phyloP scores from a whole-genome alignment of 64 coral and sea anemone species.

The Montipora cactus region DNA sequence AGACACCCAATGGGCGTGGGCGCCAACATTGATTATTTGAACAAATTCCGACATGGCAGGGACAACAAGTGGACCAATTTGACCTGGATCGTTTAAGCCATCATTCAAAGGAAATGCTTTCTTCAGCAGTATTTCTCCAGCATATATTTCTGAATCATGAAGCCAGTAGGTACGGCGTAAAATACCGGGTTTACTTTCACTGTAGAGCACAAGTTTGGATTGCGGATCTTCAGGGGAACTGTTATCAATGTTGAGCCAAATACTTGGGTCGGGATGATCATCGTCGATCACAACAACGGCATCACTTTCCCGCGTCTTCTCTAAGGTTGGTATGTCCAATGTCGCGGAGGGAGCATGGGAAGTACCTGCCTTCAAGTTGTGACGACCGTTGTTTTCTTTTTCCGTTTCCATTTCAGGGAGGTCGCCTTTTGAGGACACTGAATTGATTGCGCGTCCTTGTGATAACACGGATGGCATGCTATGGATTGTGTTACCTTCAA shows the following conservation, averaged over 20 bases:
- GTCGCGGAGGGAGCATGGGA: too few species aligned
- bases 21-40: too few species aligned
- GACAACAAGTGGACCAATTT: background rate
- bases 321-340: too few species aligned
- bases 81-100: conserved; percentile 10
- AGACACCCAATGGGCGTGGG: too few species aligned
- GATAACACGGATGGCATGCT: background rate
- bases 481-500: background rate
- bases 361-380: too few species aligned
- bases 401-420: too few species aligned
- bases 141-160: conserved; percentile 57
- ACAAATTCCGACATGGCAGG: too few species aligned
- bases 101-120: conserved; percentile 36
- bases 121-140: conserved; percentile 7
- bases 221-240: background rate
- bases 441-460: background rate
- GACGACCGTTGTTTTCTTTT: too few species aligned
- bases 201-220: conserved; percentile 36
- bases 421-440: too few species aligned
- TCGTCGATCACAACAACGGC: conserved; percentile 37
- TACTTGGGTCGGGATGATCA: conserved; percentile 34
- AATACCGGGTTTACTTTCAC: conserved; percentile 45
- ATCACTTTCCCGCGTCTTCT: too few species aligned
- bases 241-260: conserved; percentile 41
- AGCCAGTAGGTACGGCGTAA: conserved; percentile 32